Base-by-base conservation (phyloP, 1,140 invertebrate species). In the Acromyrmex heyeri region DNA sequence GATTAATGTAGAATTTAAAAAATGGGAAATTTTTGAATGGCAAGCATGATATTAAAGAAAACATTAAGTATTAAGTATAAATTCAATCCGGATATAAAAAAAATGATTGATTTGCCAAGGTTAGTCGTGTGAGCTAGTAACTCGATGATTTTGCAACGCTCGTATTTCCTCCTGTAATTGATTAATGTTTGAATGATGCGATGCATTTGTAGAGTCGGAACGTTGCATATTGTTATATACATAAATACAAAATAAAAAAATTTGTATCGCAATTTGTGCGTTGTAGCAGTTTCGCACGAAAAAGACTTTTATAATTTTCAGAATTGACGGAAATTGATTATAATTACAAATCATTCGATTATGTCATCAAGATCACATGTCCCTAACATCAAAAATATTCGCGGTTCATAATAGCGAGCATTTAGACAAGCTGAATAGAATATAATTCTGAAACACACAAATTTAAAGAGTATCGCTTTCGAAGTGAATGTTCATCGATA, bases 131-230 rank as follows among this genome's bases (percentile, higher is more conserved):
- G 83, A 88, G 86, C 87, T 90, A 82, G 61, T 88, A 92, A 91
- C 91, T 93, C 88, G 77, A 89, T 86, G 90, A 93, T 92, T 93
- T 92, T 90, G 90, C 92, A 92, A 93, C 87, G 38, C 34, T 85
- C 38, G 76, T 65, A 87, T 90, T 93, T 93, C 91, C 87, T 93
- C 91, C 87, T 93, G 88, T 87, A 87, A 91, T 91, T 93, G 92
- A 93, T 93, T 93, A 93, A 93, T 92, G 90, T 65, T 65, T 65
- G 62, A 34, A 65, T n/a, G 34, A 65, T 34, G 8, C 18, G 8
- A 34, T 65, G 86, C 87, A 77, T 61, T 48, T 69, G 79, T 65
- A 34, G 61, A 30, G 62, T 72, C 70, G 57, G 12, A 69, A 53
- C 61, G 44, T 24, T 72, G 57, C 53, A 44, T 44, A 44, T 16